These are phyloP conservation scores for Pipistrellus pygmaeus DNA, from an alignment of 2,797 vertebrate species.

Conservation along the genomic window DNA sequence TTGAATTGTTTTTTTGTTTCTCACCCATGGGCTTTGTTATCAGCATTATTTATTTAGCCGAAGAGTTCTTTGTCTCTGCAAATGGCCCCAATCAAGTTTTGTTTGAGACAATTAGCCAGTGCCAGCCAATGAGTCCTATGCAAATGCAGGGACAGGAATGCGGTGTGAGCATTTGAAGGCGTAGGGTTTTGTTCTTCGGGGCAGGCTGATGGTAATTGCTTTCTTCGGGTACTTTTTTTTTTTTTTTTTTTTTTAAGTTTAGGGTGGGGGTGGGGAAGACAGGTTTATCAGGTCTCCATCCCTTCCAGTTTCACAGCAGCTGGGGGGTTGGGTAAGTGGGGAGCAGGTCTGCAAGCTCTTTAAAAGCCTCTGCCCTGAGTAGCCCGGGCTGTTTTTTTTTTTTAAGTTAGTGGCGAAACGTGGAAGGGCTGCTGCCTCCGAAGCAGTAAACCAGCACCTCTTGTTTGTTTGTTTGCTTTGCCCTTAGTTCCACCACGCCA, in stretches of 20 bases:
- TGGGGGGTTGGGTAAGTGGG: slow-evolving; percentile 80
- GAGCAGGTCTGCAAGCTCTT: slow-evolving; percentile 83
- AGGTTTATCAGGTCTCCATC: slow-evolving; percentile 89
- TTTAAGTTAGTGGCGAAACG: slow-evolving; percentile 78
- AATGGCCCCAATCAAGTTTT: slow-evolving; percentile 97
- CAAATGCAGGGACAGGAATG: slow-evolving; percentile 91
- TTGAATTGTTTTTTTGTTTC: slow-evolving; percentile 93
- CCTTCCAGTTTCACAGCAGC: slow-evolving; percentile 87
- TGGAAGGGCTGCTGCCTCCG: slow-evolving; percentile 68
- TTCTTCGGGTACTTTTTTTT: slow-evolving; percentile 84
- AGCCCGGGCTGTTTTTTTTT: slow-evolving; percentile 75
- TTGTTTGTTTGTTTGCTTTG: slow-evolving; percentile 79
- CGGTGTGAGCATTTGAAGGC: slow-evolving; percentile 92
- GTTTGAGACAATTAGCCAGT: slow-evolving; percentile 95
- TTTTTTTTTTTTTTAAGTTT: slow-evolving; percentile 76
- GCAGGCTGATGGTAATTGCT: slow-evolving; percentile 90
- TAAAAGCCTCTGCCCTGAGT: slow-evolving; percentile 86
- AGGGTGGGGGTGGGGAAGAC: slow-evolving; percentile 82
- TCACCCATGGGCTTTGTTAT: slow-evolving; percentile 94
- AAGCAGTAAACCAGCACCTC: slow-evolving; percentile 80
- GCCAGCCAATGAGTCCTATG: slow-evolving; percentile 94
- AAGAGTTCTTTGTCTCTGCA: slow-evolving; percentile 97
- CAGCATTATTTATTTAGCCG: slow-evolving; percentile 96
- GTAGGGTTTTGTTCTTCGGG: slow-evolving; percentile 91
- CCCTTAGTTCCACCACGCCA: slow-evolving; percentile 61